A percentile compares a stretch with the other conserved stretches of the same genome.
Evolutionary conservation across 2,888 invertebrate species (phyloP).

Genomic region (Amphipoea oculea): DNA sequence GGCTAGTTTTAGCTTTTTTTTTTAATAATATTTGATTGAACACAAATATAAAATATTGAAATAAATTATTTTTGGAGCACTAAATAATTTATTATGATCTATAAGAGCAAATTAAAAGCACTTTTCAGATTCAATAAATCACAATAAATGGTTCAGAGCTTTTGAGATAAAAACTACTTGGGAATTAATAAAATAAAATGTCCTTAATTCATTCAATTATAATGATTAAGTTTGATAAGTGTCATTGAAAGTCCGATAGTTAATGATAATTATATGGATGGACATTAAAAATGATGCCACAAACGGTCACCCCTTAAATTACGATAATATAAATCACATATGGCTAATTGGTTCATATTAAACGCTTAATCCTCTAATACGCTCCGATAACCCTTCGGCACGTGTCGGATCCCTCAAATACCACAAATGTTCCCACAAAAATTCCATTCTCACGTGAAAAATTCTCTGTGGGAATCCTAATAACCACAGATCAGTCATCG

Average conservation of each 20-base stretch:
- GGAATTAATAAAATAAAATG: background rate
- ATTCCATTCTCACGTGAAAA: constrained; percentile 75
- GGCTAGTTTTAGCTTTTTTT: no score
- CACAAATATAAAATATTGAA: no score
- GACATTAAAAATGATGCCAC: background rate
- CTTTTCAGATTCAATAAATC: background rate
- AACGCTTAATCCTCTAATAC: constrained; percentile 34
- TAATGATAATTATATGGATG: background rate
- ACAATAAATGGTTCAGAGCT: background rate
- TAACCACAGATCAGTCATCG: constrained; percentile 9
- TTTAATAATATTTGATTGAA: no score
- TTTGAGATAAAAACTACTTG: background rate
- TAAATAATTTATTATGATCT: background rate
- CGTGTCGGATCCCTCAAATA: constrained; percentile 61
- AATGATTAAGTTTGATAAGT: background rate
- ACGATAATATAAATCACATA: constrained; percentile 11
- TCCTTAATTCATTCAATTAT: background rate
- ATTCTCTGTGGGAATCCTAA: constrained; percentile 66
- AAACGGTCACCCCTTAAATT: background rate
- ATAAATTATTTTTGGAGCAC: background rate
- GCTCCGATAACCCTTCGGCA: constrained; percentile 44
- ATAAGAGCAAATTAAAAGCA: background rate
- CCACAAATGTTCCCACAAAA: constrained; percentile 73
- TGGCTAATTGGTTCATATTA: constrained; percentile 39
- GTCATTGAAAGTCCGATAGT: background rate